Percentiles rank a stretch among this genome's conserved stretches.
These are phyloP conservation scores for Montipora cactus DNA, from an alignment of 64 coral and sea anemone genomes.

Conservation along the genomic window DNA sequence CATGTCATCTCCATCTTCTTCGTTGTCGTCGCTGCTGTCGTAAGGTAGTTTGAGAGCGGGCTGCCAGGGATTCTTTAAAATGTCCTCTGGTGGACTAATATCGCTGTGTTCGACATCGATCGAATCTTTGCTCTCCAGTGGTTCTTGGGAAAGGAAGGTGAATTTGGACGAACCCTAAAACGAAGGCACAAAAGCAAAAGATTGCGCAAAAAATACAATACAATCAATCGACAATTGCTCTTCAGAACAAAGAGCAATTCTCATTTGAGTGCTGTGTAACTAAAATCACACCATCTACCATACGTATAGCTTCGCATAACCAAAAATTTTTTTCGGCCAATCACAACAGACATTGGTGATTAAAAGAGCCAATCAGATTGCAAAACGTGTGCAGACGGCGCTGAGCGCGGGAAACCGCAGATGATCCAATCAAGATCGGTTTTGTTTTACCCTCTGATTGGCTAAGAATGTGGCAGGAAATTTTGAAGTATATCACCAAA, in stretches of 20 bases:
- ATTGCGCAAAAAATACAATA: neutral
- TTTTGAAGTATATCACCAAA: too few species aligned
- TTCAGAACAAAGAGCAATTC: too few species aligned
- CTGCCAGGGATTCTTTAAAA: slow-evolving; percentile 61
- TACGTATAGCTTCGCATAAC: too few species aligned
- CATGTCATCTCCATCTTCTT: slow-evolving; percentile 51
- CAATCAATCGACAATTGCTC: neutral
- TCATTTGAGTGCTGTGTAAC: too few species aligned
- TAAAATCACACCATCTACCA: too few species aligned
- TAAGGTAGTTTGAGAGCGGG: slow-evolving; percentile 69
- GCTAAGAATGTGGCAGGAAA: too few species aligned
- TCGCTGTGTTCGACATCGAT: neutral
- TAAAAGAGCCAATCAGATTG: too few species aligned
- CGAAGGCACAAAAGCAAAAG: neutral
- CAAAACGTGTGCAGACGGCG: too few species aligned
- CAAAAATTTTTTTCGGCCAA: too few species aligned
- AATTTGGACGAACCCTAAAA: slow-evolving; percentile 13
- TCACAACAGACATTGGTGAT: neutral
- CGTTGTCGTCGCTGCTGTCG: slow-evolving; percentile 87
- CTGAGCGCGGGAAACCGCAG: too few species aligned
- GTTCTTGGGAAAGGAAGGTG: slow-evolving; percentile 69
- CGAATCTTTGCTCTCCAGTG: neutral
- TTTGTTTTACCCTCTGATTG: too few species aligned
- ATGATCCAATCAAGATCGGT: too few species aligned
- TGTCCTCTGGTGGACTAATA: slow-evolving; percentile 22